Conservation (phyloP, 2,797 vertebrate species). For the Remorina albescens region DNA sequence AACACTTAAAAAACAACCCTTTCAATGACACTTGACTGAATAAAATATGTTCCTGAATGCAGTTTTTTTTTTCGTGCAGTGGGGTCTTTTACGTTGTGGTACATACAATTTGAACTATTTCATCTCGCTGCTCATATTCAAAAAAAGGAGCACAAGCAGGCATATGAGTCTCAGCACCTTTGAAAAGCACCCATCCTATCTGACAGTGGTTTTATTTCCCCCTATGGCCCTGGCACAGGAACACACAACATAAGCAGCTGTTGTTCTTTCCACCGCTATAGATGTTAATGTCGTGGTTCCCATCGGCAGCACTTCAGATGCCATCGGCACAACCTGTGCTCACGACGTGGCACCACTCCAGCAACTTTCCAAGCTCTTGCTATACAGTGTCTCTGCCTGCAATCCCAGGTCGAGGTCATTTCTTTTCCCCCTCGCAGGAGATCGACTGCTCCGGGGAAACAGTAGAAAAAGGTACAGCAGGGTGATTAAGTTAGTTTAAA, state of each 20-base stretch:
- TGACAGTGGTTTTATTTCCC: slow-evolving; percentile 45
- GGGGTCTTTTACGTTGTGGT: neutral
- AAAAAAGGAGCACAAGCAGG: slow-evolving; percentile 2
- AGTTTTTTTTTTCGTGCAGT: neutral
- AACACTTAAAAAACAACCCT: too few relatives aligned
- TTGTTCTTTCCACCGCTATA: slow-evolving; percentile 58
- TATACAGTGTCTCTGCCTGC: slow-evolving; percentile 32
- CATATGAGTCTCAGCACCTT: slow-evolving; percentile 37
- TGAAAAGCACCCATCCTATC: slow-evolving; percentile 43
- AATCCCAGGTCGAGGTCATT: slow-evolving; percentile 41
- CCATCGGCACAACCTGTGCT: slow-evolving; percentile 55
- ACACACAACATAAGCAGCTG: slow-evolving; percentile 68
- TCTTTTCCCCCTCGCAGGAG: neutral
- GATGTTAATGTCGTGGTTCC: slow-evolving; percentile 61
- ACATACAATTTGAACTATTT: neutral
- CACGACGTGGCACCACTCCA: slow-evolving; percentile 61
- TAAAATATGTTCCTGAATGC: neutral
- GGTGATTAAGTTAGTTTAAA: slow-evolving; percentile 47
- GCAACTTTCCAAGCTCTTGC: slow-evolving; percentile 41
- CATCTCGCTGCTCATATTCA: slow-evolving; percentile 5
- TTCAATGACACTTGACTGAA: too few relatives aligned
- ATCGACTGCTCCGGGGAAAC: slow-evolving; percentile 11
- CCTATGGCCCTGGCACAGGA: slow-evolving; percentile 57
- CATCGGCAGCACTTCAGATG: slow-evolving; percentile 70
- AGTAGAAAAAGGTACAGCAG: slow-evolving; percentile 27